Conservation (phyloP, 2,113 vertebrate species). For the Eleginops maclovinus region DNA sequence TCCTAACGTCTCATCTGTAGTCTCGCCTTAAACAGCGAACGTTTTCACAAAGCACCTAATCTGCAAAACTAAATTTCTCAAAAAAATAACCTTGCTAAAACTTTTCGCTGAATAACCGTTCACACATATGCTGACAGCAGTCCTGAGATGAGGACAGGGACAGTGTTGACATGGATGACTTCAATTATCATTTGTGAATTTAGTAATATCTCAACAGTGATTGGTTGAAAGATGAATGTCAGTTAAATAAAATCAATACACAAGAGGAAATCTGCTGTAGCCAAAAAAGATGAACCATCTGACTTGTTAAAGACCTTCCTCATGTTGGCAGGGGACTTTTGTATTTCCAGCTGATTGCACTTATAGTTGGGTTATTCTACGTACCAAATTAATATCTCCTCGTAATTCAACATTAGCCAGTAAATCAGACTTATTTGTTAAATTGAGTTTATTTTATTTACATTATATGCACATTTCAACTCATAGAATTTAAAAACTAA, state of each 20-base stretch:
- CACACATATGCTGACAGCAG: constrained; percentile 1
- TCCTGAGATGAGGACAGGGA: neutral
- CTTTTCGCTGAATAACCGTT: neutral
- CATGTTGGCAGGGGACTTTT: neutral
- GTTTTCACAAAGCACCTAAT: no score
- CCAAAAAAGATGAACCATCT: neutral
- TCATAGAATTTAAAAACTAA: no score
- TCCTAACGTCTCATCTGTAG: no score
- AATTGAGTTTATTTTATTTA: no score
- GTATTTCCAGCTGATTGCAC: neutral
- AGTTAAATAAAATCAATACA: neutral
- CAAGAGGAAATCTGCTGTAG: neutral
- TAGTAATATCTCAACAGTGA: neutral
- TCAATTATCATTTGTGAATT: neutral
- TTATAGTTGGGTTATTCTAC: neutral
- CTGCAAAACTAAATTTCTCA: no score
- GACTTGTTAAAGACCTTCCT: neutral
- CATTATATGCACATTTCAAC: no score
- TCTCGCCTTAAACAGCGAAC: no score
- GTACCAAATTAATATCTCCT: neutral
- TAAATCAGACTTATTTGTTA: neutral
- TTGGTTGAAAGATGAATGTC: neutral
- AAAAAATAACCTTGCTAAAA: no score
- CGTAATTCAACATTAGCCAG: neutral
- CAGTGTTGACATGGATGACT: neutral